Evolutionary conservation across 2,888 invertebrate species (phyloP), one percentile per base, ranked within the genome.

Genomic region (Serripes groenlandicus): DNA sequence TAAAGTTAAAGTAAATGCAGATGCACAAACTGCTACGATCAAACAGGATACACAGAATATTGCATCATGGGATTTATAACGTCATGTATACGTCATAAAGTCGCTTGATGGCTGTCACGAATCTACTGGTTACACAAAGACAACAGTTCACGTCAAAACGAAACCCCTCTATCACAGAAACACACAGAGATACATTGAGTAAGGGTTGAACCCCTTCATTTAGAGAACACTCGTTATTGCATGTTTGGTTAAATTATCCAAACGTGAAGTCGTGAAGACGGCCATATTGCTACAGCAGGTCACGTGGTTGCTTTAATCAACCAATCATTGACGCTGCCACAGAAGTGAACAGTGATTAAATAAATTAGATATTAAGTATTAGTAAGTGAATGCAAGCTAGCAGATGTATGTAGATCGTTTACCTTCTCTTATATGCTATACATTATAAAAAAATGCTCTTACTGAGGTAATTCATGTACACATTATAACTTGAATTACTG

Each of bases 181-280:
- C 49, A 49, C 49, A 62, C 62, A 62, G 32, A 34, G n/a, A 62
- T 66, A 66, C 66, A 66, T 42, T n/a, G 42, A 66, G 23, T 28
- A 26, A 66, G 66, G 66, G 66, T 66, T 42, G 42, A 42, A 66
- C 66, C 66, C 66, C 66, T 66, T 35, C 18, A 34, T 66, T 26
- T 26, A 23, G 23, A 79, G 79, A 79, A 79, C 79, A 79, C 79
- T 54, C 52, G 69, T 23, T 79, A 79, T 79, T 79, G 79, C 79
- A 79, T 79, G 79, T 69, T 74, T 64, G 70, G 69, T 60, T 30
- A 54, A 54, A 28, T 21, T 1, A 34, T 49, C 75, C 79, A 79
- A 74, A 60, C 79, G 35, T 79, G 74, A 79, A 34, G 79, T 79
- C 79, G 56, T 64, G 64, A 72, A 42, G 66, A 28, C 78, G 68